Conservation (phyloP, 2,113 vertebrate genomes). For the Cyphotilapia sp. region DNA sequence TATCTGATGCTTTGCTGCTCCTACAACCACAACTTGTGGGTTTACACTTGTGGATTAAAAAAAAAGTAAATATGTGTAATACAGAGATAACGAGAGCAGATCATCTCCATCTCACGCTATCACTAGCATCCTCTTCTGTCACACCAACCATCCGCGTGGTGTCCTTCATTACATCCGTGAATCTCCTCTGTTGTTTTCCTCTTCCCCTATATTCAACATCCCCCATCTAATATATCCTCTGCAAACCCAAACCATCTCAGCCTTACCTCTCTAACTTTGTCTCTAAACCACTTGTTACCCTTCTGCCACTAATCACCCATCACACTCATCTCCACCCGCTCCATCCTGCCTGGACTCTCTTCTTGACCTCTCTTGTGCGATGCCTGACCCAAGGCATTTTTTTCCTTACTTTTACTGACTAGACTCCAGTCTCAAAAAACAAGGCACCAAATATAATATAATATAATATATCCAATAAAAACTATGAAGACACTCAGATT, state of each 20-base stretch:
- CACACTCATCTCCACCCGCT: background rate
- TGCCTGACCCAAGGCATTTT: background rate
- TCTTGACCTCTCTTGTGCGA: background rate
- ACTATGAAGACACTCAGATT: background rate
- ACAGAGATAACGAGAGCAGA: background rate
- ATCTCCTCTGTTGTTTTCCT: background rate
- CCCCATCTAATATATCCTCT: background rate
- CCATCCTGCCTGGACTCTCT: background rate
- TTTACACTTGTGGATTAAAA: background rate
- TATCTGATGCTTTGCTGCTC: background rate
- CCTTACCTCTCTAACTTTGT: background rate
- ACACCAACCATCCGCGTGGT: background rate
- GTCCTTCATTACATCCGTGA: background rate
- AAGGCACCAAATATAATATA: background rate
- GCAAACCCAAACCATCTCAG: background rate
- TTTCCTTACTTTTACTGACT: accelerated
- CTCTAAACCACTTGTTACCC: background rate
- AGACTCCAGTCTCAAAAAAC: background rate
- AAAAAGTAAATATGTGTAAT: background rate
- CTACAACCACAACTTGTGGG: background rate
- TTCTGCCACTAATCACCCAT: background rate
- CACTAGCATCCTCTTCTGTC: background rate
- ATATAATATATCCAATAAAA: background rate
- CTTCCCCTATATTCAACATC: background rate
- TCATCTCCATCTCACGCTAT: background rate